Evolutionary conservation across 2,113 vertebrate species (phyloP), one percentile per base, ranked within the genome.

Genomic region (Tetrax tetrax): DNA sequence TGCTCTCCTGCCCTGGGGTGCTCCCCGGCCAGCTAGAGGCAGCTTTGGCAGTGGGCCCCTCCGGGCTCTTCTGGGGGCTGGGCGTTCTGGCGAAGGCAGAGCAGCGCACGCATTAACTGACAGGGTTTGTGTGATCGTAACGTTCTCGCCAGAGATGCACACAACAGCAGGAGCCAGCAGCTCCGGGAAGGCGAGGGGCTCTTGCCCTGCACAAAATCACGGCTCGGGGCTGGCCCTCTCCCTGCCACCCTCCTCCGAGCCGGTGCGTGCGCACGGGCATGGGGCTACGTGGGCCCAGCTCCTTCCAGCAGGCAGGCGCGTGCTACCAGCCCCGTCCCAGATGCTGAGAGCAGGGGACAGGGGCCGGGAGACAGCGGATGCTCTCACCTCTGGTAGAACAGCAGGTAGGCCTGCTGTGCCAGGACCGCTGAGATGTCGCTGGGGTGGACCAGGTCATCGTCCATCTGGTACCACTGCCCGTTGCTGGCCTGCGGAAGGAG

Each of bases 381-480:
- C 21, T 14, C 93, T 95, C 92, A 99, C 99, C 99, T 98, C 96
- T 99, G 93, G 79, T 99, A 99, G 97, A 99, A 99, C 38, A 99
- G 99, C 63, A 99, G 96, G 1, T 99, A 99, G 37, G 99, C 99
- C 97, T 99, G 99, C 97, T 99, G 99, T 97, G 99, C 99, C 88
- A 99, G 98, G 13, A 99, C 99, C 68, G 99, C 99, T 95, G 99
- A 99, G 97, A 99, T 98, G 90, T 99, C 99, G 97, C 99, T 99
- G 60, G 97, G 97, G 61, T 99, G 98, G 69, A 99, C 99, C 96
- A 99, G 94, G 1, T 99, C 98, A 90, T 99, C 99, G 0, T 99
- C 99, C 99, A 99, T 99, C 93, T 99, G 99, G 94, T 99, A 99
- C 99, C 99, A 99, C 95, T 99, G 99, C 17, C 99, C 99, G 1